These are phyloP conservation scores for Ispidina lecontei DNA, from an alignment of 2,797 vertebrate species.

Conservation along the genomic window DNA sequence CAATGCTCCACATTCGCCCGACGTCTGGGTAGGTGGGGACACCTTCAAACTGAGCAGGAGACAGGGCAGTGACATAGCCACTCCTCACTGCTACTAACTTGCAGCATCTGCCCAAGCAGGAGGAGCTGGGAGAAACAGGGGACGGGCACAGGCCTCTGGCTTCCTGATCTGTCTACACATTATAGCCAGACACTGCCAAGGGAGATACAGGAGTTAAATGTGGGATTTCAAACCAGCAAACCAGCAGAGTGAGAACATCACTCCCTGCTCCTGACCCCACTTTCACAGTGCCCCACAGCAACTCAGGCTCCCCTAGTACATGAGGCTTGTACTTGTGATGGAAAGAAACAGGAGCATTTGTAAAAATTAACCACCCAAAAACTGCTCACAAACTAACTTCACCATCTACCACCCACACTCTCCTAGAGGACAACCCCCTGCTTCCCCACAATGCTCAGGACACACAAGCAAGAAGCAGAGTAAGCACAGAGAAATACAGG, in stretches of 20 bases:
- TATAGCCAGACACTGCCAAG: background rate
- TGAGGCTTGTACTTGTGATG: background rate
- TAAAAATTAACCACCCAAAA: background rate
- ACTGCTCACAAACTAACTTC: background rate
- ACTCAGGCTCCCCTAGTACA: background rate
- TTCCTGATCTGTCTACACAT: background rate
- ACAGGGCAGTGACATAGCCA: slow-evolving; percentile 8
- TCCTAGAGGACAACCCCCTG: background rate
- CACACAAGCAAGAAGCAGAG: background rate
- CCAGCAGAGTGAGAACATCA: background rate
- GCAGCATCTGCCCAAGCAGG: background rate
- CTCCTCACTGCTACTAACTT: background rate
- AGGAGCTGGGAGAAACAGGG: background rate
- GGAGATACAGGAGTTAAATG: background rate
- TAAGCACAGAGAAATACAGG: background rate
- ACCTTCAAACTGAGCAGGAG: slow-evolving; percentile 90
- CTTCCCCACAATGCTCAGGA: background rate
- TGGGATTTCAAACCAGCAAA: background rate
- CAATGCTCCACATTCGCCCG: slow-evolving; percentile 90
- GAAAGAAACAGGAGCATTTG: background rate
- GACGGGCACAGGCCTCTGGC: background rate
- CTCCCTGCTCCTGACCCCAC: background rate
- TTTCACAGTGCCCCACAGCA: background rate
- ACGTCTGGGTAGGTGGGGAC: slow-evolving; percentile 92
- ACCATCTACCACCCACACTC: rapidly evolving